phyloP scores from a whole-genome alignment of 2,113 vertebrate species.

The Vombatus ursinus region DNA sequence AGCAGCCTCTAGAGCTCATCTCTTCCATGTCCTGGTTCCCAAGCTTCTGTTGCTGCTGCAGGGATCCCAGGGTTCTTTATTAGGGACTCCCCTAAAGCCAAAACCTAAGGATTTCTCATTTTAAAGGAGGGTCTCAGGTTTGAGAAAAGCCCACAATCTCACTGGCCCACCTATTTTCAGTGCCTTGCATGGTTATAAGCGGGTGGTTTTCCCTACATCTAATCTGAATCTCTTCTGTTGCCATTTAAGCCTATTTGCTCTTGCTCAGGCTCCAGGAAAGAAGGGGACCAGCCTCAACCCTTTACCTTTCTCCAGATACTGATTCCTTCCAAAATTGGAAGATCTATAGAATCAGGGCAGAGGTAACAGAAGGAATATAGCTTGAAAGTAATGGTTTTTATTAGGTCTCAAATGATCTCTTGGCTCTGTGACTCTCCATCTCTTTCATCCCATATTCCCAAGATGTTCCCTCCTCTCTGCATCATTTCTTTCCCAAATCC shows the following conservation, averaged over 20 bases:
- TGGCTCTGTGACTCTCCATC: background rate
- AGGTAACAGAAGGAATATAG: background rate
- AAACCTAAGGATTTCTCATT: constrained; percentile 14
- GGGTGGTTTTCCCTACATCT: constrained; percentile 6
- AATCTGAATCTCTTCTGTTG: background rate
- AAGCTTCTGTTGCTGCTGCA: background rate
- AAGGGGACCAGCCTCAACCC: background rate
- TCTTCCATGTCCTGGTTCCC: background rate
- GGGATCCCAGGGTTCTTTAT: background rate
- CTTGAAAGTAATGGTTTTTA: background rate
- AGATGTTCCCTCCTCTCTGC: background rate
- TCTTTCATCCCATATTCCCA: background rate
- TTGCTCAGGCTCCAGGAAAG: constrained; percentile 47
- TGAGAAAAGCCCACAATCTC: background rate
- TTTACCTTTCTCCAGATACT: background rate
- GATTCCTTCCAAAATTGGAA: constrained; percentile 9
- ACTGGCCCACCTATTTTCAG: background rate
- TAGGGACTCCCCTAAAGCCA: background rate
- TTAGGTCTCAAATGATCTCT: background rate
- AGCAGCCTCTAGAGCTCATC: background rate
- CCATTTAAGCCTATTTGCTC: constrained; percentile 34
- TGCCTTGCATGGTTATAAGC: background rate
- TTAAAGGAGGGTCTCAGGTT: background rate
- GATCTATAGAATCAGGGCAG: background rate
- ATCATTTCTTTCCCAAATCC: constrained; percentile 7